Base-by-base conservation (phyloP, 64 coral and sea anemone genomes). In the Montipora sp. region DNA sequence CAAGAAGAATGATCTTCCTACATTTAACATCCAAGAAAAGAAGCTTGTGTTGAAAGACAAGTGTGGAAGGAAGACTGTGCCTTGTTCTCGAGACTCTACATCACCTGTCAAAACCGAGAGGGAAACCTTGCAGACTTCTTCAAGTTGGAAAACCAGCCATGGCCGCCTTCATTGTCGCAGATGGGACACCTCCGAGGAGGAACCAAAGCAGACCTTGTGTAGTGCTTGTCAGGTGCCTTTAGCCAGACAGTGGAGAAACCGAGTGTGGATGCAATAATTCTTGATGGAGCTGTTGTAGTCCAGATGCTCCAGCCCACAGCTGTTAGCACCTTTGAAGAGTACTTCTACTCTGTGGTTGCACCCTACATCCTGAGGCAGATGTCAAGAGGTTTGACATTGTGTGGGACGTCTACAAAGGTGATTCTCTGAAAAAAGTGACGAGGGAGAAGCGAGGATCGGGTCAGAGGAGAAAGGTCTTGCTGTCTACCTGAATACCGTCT, bases 81-180 rank as follows among this genome's bases (percentile, higher is more conserved):
- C 5, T 27, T 89, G 15, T 89, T 89, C 45, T 78, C 87, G 23
- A 78, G 87, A 9, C 21, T 75, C 8, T 75, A 75, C 23, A 75
- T 75, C 20, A 3, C 72, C 23, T 75, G 72, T 75, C 87, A 89
- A 89, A 23, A 12, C 75, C 51, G 87, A 14, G 87, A 89, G 12
- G 87, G 87, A 12, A 78, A 89, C 36, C 15, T 89, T 20, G 73
- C 59, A n/a, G 87, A 78, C 12, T 89, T 89, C 27, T 89, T 89
- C 58, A 79, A 48, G 13, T 89, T 89, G 58, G 87, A 89, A 36
- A 89, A 89, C 59, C 75, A 89, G 75, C 87, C 87, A 53, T 89
- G 73, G 87, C 87, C 87, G 12, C 87, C 75, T 5, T 79, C 87
- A 65, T 60, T 78, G n/a, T 43, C 7, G 45, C n/a, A 79, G 20